A percentile compares a stretch with the other conserved stretches of the same genome.
phyloP scores from a whole-genome alignment of 2,797 vertebrate species.

The Limosa lapponica region DNA sequence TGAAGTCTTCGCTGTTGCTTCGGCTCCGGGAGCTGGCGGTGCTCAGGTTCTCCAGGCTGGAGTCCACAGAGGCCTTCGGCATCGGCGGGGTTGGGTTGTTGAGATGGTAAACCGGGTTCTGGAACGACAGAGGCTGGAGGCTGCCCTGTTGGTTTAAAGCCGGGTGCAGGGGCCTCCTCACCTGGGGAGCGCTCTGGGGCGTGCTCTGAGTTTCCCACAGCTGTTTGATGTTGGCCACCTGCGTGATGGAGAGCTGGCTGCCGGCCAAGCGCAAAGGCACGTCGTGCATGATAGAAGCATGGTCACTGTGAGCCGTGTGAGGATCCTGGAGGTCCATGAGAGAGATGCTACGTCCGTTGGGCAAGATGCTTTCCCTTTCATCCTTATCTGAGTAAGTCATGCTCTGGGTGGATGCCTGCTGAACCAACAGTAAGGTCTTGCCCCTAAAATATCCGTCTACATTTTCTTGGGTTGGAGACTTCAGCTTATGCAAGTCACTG shows the following conservation, averaged over 20 bases:
- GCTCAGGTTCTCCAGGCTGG: conserved; percentile 94
- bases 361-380: conserved; percentile 80
- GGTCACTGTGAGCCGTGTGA: conserved; percentile 70
- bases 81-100: conserved; percentile 80
- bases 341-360: conserved; percentile 90
- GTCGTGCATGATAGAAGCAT: conserved; percentile 76
- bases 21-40: conserved; percentile 87
- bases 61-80: conserved; percentile 84
- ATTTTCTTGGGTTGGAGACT: conserved; percentile 82
- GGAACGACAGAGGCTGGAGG: conserved; percentile 92
- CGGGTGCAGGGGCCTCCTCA: conserved; percentile 86
- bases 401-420: conserved; percentile 86
- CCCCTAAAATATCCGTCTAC: conserved; percentile 79
- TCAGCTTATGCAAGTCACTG: conserved; percentile 86
- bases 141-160: conserved; percentile 87
- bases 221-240: conserved; percentile 78
- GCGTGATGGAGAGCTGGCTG: conserved; percentile 88
- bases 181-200: conserved; percentile 92
- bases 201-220: conserved; percentile 83
- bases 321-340: conserved; percentile 94
- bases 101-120: conserved; percentile 95
- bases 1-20: conserved; percentile 87
- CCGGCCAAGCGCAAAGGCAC: conserved; percentile 83
- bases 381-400: conserved; percentile 87
- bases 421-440: conserved; percentile 83